A percentile compares a stretch with the other conserved stretches of the same genome.
These are phyloP conservation scores for Lagria hirta DNA, from an alignment of 2,888 invertebrate species.

Conservation along the genomic window DNA sequence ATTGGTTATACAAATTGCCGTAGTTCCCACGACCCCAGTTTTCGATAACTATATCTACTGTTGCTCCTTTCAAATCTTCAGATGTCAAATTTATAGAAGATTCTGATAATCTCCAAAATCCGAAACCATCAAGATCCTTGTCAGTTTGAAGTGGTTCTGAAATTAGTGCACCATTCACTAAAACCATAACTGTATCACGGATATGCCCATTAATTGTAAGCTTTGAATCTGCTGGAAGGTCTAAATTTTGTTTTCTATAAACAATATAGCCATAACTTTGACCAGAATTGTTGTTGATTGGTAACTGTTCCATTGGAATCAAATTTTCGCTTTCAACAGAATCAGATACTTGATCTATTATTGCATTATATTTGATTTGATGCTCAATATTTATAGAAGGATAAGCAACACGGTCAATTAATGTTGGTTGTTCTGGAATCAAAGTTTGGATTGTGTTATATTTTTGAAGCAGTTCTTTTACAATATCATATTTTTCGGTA, in stretches of 20 bases:
- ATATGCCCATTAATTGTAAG: constrained; percentile 48
- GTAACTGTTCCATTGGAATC: constrained; percentile 60
- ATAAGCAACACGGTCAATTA: constrained; percentile 44
- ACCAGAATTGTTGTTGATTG: constrained; percentile 51
- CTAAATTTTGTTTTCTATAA: constrained; percentile 50
- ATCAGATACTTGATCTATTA: neutral
- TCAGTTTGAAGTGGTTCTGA: constrained; percentile 40
- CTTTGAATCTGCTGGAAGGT: constrained; percentile 33
- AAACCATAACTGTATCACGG: constrained; percentile 56
- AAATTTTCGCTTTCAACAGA: constrained; percentile 10
- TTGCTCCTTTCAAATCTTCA: constrained; percentile 26
- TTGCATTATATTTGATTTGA: constrained; percentile 13
- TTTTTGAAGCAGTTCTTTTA: constrained; percentile 57
- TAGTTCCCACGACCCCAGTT: constrained; percentile 79
- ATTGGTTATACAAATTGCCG: constrained; percentile 46
- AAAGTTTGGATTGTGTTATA: constrained; percentile 41
- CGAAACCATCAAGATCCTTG: constrained; percentile 46
- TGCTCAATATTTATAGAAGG: constrained; percentile 27
- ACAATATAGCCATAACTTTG: constrained; percentile 59
- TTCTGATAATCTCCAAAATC: constrained; percentile 50
- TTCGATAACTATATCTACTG: constrained; percentile 60
- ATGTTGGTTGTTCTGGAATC: constrained; percentile 43
- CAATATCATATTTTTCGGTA: constrained; percentile 74
- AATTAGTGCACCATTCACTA: constrained; percentile 50
- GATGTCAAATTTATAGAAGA: constrained; percentile 31